phyloP scores from a whole-genome alignment of 2,888 invertebrate genomes.

The Stenchaetothrips biformis region DNA sequence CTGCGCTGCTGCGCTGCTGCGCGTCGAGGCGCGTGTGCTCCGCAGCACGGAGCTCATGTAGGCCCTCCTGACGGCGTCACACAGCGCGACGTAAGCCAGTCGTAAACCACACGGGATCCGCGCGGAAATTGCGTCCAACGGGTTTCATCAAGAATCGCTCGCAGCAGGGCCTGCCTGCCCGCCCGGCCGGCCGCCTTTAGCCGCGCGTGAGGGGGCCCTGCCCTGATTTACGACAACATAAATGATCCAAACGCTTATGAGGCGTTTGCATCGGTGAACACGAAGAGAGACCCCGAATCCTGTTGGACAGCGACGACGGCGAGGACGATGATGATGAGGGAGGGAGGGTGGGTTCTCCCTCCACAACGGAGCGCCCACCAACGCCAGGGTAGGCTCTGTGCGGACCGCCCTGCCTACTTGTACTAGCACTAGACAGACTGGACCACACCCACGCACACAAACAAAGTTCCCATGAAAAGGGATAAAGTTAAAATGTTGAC shows the following conservation, averaged over 20 bases:
- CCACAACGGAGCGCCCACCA: no score
- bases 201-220: neutral
- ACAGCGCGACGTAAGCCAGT: neutral
- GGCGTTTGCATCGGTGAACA: neutral
- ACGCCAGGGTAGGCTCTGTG: no score
- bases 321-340: neutral
- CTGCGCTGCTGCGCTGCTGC: no score
- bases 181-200: neutral
- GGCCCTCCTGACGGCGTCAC: neutral
- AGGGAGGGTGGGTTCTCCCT: no score
- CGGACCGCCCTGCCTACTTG: no score
- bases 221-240: neutral
- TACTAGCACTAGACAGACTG: no score
- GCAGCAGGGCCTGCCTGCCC: neutral
- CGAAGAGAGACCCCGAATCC: neutral
- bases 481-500: no score
- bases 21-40: no score
- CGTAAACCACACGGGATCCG: conserved; percentile 13
- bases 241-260: neutral
- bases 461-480: no score
- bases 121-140: conserved; percentile 15
- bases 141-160: conserved; percentile 24
- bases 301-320: neutral
- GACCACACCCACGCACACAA: no score
- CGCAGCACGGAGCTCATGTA: no score